These are phyloP conservation scores for Drosophila nigricruria DNA, from an alignment of 2,888 invertebrate genomes.

Conservation along the genomic window DNA sequence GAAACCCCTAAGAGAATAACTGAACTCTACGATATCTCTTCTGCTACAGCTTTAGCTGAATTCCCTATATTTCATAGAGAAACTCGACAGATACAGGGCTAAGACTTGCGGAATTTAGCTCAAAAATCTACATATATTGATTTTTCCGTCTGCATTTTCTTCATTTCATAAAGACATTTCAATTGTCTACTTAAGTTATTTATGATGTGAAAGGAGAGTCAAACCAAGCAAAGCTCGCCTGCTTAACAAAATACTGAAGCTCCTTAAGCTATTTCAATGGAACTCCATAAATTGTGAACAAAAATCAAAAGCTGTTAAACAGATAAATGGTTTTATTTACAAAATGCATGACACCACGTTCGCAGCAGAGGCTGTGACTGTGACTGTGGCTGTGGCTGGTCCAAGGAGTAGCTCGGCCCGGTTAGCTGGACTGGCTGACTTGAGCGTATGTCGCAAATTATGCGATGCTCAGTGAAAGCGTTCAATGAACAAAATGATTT, in stretches of 20 bases:
- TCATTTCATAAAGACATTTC: neutral
- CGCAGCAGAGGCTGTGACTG: neutral
- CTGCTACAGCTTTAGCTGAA: neutral
- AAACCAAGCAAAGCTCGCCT: neutral
- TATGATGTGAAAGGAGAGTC: neutral
- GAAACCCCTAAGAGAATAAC: no score
- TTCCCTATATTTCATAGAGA: neutral
- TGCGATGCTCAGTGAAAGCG: conserved; percentile 61
- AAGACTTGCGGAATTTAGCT: neutral
- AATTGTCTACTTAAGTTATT: neutral
- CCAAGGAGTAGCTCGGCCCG: conserved; percentile 6
- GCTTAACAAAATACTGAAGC: neutral
- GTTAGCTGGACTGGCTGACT: conserved; percentile 54
- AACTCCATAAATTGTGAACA: conserved; percentile 19
- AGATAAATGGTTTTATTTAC: conserved; percentile 74
- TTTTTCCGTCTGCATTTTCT: neutral
- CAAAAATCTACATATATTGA: neutral
- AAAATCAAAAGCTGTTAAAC: conserved; percentile 71
- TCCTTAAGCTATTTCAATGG: neutral
- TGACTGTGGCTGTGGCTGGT: neutral
- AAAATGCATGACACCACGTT: conserved; percentile 59
- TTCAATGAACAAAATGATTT: conserved; percentile 83
- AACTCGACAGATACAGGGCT: neutral
- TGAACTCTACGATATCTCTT: no score
- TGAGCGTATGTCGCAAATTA: conserved; percentile 78